These are phyloP conservation scores for Peromyscus nudipes DNA, from an alignment of 2,797 vertebrate genomes.

Conservation along the genomic window DNA sequence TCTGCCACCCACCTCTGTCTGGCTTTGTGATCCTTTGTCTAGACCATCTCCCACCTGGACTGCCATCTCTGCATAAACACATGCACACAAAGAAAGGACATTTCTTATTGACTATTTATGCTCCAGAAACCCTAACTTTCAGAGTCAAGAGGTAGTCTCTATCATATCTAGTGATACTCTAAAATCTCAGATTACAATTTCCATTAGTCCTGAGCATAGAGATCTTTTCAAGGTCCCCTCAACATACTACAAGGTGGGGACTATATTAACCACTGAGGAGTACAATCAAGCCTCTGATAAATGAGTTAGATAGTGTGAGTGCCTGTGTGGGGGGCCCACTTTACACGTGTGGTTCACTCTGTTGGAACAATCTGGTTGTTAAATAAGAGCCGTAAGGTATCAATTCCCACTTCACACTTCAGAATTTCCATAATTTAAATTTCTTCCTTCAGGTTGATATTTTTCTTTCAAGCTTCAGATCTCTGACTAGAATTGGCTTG, in stretches of 20 bases:
- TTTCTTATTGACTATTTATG: neutral
- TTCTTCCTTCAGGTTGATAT: slow-evolving; percentile 39
- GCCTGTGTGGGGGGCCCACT: neutral
- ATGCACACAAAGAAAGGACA: neutral
- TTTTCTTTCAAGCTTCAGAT: slow-evolving; percentile 59
- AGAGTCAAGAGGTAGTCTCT: neutral
- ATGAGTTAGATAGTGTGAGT: neutral
- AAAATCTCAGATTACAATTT: neutral
- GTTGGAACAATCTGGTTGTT: slow-evolving; percentile 51
- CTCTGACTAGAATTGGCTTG: neutral
- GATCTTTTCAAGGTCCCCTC: neutral
- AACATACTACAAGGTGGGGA: neutral
- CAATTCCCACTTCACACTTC: slow-evolving; percentile 65
- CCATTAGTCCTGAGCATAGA: neutral
- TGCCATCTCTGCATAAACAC: neutral
- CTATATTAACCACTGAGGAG: neutral
- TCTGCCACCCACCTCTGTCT: neutral
- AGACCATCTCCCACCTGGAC: neutral
- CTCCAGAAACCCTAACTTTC: neutral
- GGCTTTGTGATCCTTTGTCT: neutral
- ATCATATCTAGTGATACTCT: accelerated
- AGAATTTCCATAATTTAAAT: slow-evolving; percentile 74
- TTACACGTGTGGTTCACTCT: slow-evolving; percentile 7
- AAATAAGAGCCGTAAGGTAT: slow-evolving; percentile 66
- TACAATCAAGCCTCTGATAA: neutral